Base-by-base conservation (phyloP, 2,888 invertebrate species). In the Drosophila testacea region DNA sequence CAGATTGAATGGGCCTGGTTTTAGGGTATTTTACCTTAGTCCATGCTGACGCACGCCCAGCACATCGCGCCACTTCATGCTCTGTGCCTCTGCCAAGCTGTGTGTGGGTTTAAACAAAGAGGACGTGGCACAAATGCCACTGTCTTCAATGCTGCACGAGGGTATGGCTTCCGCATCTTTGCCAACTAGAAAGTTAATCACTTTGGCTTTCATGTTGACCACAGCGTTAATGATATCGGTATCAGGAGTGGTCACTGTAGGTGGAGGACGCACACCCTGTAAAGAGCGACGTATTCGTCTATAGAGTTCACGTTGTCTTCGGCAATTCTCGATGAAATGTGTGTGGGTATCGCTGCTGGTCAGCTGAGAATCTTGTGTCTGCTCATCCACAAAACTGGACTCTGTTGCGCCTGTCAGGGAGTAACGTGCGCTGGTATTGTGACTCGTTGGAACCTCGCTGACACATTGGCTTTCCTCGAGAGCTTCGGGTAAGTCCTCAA, bases 201-300 rank as follows among this genome's bases (percentile, higher is more conserved):
- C 91, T 65, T 94, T 94, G 10, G 93, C 91, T 74, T 94, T 94
- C 87, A 95, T 94, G 67, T 93, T 93, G 22, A 94, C 93, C 16
- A 96, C 93, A 92, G 95, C 95, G 87, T 95, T 95, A 30, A 93
- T 93, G 22, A 95, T 94, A 87, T 95, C 95, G 60, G 94, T 93
- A 80, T 95, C 95, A 28, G 95, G 93, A 39, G 94, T 94, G 11
- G 96, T 96, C 10, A 96, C 93, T 28, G 95, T 96, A 0, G 96
- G 96, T 9, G 96, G 96, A 27, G 96, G 96, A 7, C 95, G 93
- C 0, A 96, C 94, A 1, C 96, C 96, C 75, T 94, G 94, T 7
- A 96, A 91, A 48, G 94, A 94, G 88, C 94, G 94, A 90, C 95
- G 94, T 51, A 94, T 90, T 11, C 92, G 88, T 1, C 88, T 79